A percentile compares a stretch with the other conserved stretches of the same genome.
Conservation (phyloP, 2,797 vertebrate genomes). For the Alcedo atthis region DNA sequence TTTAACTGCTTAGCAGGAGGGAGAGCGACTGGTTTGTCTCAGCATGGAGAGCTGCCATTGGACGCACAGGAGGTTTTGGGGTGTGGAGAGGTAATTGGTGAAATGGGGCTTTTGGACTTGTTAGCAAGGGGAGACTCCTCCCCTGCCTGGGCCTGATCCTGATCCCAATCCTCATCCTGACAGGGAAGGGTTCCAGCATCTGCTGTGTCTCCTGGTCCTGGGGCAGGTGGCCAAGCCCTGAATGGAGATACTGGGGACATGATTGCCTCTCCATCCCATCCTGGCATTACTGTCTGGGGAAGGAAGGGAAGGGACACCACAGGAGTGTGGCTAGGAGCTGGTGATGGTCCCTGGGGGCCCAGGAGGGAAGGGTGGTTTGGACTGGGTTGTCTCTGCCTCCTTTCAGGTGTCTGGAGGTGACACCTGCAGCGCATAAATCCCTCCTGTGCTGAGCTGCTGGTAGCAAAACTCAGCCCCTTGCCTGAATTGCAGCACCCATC, state of each 20-base stretch:
- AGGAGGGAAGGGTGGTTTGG: background rate
- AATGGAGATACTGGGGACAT: background rate
- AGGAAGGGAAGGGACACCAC: background rate
- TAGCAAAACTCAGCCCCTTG: background rate
- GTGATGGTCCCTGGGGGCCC: background rate
- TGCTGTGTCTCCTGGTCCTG: background rate
- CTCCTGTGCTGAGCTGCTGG: background rate
- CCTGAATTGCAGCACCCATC: accelerated
- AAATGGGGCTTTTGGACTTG: background rate
- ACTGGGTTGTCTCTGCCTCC: background rate
- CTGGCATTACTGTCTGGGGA: accelerated
- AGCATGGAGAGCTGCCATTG: constrained; percentile 56
- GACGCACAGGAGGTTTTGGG: background rate
- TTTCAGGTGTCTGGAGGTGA: background rate
- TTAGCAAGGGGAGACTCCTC: background rate
- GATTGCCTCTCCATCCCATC: background rate
- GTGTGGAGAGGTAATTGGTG: background rate
- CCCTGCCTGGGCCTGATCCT: background rate
- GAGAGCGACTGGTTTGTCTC: constrained; percentile 79
- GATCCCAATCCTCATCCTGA: background rate
- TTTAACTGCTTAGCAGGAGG: constrained; percentile 87
- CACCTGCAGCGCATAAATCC: background rate
- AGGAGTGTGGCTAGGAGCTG: accelerated
- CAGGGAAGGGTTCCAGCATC: background rate
- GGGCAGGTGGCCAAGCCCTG: background rate